Evolutionary conservation across 2,888 invertebrate species (phyloP), one percentile per base, ranked within the genome.

Genomic region (Drosophila bunnanda): DNA sequence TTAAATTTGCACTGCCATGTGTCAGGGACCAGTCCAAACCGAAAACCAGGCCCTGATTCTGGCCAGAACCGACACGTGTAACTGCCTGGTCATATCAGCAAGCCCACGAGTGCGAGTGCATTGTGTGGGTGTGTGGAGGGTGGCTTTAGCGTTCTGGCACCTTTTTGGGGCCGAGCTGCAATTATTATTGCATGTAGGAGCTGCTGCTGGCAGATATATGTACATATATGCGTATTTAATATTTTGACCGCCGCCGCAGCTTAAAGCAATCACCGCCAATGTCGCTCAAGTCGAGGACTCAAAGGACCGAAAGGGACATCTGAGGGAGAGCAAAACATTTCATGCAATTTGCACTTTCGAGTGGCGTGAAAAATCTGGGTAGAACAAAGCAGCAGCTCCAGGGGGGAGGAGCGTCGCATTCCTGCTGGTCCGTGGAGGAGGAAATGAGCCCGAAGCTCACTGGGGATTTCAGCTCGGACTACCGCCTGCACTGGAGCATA

Each of bases 1-100:
- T 73, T 77, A 74, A 77, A 77, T 69, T 74, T 77, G 69, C 77
- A 69, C 73, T 60, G 71, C 57, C 76, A 76, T 72, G 71, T 71
- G 72, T 68, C 70, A 60, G 56, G 41, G 41, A 52, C 59, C 72
- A 71, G 66, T 66, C 56, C 67, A 59, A 59, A 65, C 46, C 66
- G 32, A 65, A 67, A 67, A 55, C 54, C 66, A 54, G 46, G 46
- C 38, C 68, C 68, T 17, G 55, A 66, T 65, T 65, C 69, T 22
- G 46, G 46, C 41, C 72, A 62, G 46, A 30, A 68, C 48, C 68
- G 48, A 66, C 74, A 65, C 66, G 72, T 74, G 65, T 73, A 57
- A 65, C 56, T 72, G 72, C 65, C 64, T 22, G 72, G 55, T 43
- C 41, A 57, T 68, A 68, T 68, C 67, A 69, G 56, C 25, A n/a